A percentile compares a stretch with the other conserved stretches of the same genome.
phyloP scores from a whole-genome alignment of 1,140 invertebrate species.

The Semibalanus balanoides region DNA sequence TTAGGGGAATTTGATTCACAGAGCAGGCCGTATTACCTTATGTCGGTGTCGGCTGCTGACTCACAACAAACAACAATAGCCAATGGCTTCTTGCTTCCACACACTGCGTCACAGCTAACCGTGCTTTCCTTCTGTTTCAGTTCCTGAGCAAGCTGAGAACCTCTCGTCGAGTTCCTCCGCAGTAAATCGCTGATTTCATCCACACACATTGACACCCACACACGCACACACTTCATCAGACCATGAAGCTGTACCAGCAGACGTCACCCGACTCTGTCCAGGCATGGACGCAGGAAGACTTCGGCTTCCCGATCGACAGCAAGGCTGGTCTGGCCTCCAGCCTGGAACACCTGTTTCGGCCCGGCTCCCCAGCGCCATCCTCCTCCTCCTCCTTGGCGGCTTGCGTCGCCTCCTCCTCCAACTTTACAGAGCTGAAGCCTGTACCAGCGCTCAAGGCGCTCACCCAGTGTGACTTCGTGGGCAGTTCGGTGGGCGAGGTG shows the following conservation, averaged over 20 bases:
- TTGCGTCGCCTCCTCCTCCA: conserved; percentile 28
- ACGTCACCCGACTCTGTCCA: conserved; percentile 21
- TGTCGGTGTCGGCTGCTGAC: too few species aligned
- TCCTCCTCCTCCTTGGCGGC: conserved; percentile 8
- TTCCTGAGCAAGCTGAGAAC: not conserved
- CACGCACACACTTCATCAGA: too few species aligned
- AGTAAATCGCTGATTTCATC: not conserved
- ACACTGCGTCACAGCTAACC: not conserved
- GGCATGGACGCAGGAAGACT: conserved; percentile 22
- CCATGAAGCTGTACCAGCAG: conserved; percentile 23
- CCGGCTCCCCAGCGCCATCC: conserved; percentile 9
- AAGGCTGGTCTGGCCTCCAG: not conserved
- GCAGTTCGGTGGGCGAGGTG: conserved; percentile 20
- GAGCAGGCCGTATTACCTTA: too few species aligned
- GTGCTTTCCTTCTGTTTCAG: not conserved
- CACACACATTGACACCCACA: too few species aligned
- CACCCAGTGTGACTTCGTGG: conserved; percentile 40
- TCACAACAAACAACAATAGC: too few species aligned
- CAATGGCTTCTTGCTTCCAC: too few species aligned
- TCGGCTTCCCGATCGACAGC: not conserved
- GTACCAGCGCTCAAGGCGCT: conserved; percentile 67
- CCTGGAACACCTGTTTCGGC: not conserved
- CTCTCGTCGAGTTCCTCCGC: not conserved
- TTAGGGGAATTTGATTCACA: too few species aligned
- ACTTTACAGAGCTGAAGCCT: conserved; percentile 65